These are phyloP conservation scores for Upupa epops DNA, from an alignment of 2,113 vertebrate species.

Conservation along the genomic window DNA sequence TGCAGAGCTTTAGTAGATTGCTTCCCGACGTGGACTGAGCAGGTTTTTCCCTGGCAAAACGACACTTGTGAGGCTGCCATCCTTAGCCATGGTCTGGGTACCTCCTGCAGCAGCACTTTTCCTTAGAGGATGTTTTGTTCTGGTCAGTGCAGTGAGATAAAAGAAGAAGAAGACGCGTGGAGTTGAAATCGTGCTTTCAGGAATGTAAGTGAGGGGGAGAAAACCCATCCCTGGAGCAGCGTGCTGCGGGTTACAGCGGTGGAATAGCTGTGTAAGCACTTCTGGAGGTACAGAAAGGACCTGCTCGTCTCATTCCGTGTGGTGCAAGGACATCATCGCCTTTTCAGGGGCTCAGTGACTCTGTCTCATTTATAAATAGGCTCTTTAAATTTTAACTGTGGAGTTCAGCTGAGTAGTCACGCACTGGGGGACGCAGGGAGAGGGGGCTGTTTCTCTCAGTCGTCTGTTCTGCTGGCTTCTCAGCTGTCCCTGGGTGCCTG, in stretches of 20 bases:
- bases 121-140: neutral
- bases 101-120: neutral
- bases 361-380: neutral
- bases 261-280: neutral
- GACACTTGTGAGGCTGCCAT: neutral
- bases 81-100: no score
- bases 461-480: neutral
- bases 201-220: neutral
- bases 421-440: neutral
- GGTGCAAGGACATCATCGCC: constrained; percentile 29
- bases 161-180: no score
- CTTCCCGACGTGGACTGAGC: neutral
- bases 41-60: neutral
- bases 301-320: constrained; percentile 69
- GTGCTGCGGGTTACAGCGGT: neutral
- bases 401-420: constrained; percentile 29
- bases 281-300: neutral
- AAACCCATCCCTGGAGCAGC: neutral
- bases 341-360: neutral
- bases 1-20: neutral
- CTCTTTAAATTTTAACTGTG: neutral
- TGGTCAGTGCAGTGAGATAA: neutral
- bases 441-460: constrained; percentile 7
- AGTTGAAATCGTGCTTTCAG: neutral
- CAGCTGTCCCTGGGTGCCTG: neutral